Evolutionary conservation across 1,140 invertebrate genomes (phyloP).

Genomic region (Aleiodes sp.): DNA sequence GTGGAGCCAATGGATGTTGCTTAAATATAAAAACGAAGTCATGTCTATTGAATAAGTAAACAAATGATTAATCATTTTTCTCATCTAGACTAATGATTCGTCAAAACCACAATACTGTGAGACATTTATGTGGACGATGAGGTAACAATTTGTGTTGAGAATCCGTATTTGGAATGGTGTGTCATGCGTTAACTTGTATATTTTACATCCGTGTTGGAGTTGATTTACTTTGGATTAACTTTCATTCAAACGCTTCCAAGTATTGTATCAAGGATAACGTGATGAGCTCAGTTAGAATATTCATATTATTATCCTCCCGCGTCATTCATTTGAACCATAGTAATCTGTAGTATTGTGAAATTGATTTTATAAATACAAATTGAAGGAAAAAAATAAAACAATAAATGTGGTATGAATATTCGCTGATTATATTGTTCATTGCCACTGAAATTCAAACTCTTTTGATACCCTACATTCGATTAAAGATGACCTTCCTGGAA

Average conservation of each 20-base stretch:
- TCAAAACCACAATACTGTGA: neutral
- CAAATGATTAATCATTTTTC: neutral
- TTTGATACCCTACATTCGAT: constrained; percentile 49
- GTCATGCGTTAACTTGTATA: constrained; percentile 44
- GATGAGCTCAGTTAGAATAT: neutral
- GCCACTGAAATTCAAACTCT: too few species aligned
- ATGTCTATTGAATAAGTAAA: neutral
- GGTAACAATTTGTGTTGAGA: constrained; percentile 7
- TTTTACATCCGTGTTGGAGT: constrained; percentile 33
- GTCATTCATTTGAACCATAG: neutral
- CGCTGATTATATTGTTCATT: neutral
- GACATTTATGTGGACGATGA: neutral
- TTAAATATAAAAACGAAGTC: neutral
- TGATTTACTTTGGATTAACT: constrained; percentile 27
- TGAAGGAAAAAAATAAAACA: neutral
- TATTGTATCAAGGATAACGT: constrained; percentile 38
- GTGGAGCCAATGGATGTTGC: neutral
- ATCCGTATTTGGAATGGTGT: constrained; percentile 38
- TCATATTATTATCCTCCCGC: neutral
- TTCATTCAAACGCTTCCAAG: constrained; percentile 35
- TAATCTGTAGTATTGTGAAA: neutral
- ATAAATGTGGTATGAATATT: neutral
- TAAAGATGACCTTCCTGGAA: constrained; percentile 49
- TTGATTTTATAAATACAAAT: too few species aligned
- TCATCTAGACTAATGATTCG: neutral